These are phyloP conservation scores for Phymatocera aterrima DNA, from an alignment of 2,888 invertebrate species.

Conservation along the genomic window DNA sequence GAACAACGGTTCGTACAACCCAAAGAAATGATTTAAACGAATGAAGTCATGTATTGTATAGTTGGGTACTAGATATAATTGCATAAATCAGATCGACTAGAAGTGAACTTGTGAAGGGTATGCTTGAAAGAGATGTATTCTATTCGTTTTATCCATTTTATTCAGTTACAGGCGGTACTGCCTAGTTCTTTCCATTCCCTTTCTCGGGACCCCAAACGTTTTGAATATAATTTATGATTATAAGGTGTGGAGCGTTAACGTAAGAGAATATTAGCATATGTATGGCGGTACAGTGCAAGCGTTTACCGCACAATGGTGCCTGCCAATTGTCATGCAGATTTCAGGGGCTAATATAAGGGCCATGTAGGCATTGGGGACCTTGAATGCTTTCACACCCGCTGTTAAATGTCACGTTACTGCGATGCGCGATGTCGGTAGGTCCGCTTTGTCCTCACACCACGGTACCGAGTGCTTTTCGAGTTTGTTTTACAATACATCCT, in stretches of 20 bases:
- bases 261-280: slow-evolving; percentile 61
- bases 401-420: slow-evolving; percentile 42
- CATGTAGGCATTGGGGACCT: slow-evolving; percentile 44
- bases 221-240: slow-evolving; percentile 44
- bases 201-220: slow-evolving; percentile 35
- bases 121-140: slow-evolving; percentile 39
- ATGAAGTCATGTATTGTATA: neutral
- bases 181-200: slow-evolving; percentile 23
- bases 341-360: slow-evolving; percentile 60
- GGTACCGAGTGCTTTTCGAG: slow-evolving; percentile 30
- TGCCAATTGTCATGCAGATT: slow-evolving; percentile 68
- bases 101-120: slow-evolving; percentile 27
- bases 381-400: slow-evolving; percentile 44
- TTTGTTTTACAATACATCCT: slow-evolving; percentile 41
- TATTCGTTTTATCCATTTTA: slow-evolving; percentile 37
- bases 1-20: neutral
- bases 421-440: slow-evolving; percentile 36
- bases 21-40: neutral
- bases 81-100: slow-evolving; percentile 32
- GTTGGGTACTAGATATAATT: neutral
- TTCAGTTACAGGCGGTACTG: slow-evolving; percentile 17
- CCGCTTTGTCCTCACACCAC: slow-evolving; percentile 26
- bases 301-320: slow-evolving; percentile 67
- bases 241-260: slow-evolving; percentile 44
- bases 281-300: slow-evolving; percentile 60